These are phyloP conservation scores for Tragulus kanchil DNA, from an alignment of 2,113 vertebrate genomes.

Conservation along the genomic window DNA sequence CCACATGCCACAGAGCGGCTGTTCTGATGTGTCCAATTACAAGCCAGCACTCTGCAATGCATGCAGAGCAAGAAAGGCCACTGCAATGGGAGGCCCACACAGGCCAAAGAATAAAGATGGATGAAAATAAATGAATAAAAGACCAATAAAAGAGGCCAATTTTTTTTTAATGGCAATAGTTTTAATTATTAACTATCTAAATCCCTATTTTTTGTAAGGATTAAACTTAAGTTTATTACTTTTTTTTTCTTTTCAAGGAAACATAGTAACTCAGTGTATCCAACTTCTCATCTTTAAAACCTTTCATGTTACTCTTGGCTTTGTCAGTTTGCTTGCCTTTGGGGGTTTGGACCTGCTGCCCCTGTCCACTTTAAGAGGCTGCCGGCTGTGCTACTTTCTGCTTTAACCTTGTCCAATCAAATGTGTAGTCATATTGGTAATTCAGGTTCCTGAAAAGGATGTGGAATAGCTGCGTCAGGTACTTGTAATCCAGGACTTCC, in stretches of 20 bases:
- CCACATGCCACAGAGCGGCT: too few species aligned
- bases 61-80: too few species aligned
- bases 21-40: too few species aligned
- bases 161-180: background rate
- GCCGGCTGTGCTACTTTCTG: constrained; percentile 99
- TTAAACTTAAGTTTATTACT: too few species aligned
- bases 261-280: too few species aligned
- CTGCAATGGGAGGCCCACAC: too few species aligned
- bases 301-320: constrained; percentile 99
- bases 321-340: constrained; percentile 99
- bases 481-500: constrained; percentile 92
- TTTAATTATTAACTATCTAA: background rate
- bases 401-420: constrained; percentile 99
- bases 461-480: constrained; percentile 94
- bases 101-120: too few species aligned
- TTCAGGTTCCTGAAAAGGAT: constrained; percentile 98
- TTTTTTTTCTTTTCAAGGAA: too few species aligned
- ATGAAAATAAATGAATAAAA: too few species aligned
- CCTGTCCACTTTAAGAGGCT: constrained; percentile 98
- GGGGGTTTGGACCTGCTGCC: constrained; percentile 99
- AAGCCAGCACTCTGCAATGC: too few species aligned
- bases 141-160: too few species aligned
- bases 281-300: constrained; percentile 84
- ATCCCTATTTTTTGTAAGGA: too few species aligned
- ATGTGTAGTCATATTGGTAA: constrained; percentile 99